Base-by-base conservation (phyloP, 2,888 invertebrate species). In the Steinernema carpocapsae region DNA sequence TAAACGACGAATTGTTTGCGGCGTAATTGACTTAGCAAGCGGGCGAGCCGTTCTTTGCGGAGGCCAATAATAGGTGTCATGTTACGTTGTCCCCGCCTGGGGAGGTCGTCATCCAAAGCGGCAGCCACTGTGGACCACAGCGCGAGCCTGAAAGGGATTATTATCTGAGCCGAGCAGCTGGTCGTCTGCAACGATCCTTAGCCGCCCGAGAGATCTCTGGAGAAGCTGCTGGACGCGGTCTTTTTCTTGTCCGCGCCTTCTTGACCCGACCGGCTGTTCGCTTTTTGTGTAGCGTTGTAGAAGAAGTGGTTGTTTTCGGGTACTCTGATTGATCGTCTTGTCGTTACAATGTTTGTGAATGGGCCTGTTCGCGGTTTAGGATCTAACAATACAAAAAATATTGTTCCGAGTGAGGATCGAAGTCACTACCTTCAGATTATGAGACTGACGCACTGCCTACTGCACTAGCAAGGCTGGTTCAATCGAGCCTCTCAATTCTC, bases 401-500 rank as follows among this genome's bases (percentile, higher is more conserved):
- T 77, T 83, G 82, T 82, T 81, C 82, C 82, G 80, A 80, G 93
- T 93, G 93, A 93, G 93, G 93, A 92, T 93, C 93, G 93, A 93
- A 93, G 93, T 93, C 93, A 93, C 93, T 93, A 93, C 93, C 93
- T 93, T 93, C 92, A 92, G 92, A n/a, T n/a, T n/a, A n/a, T n/a
- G n/a, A n/a, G n/a, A n/a, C n/a, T n/a, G n/a, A n/a, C n/a, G n/a
- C n/a, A 92, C 92, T 93, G 91, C 92, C 92, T 92, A 92, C 92
- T 93, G 92, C 92, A 82, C 81, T 81, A 82, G 26, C 56, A 26
- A 56, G 56, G 26, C 56, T 14, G 12, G 48, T 4, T n/a, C n/a
- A n/a, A n/a, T n/a, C n/a, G n/a, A n/a, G n/a, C n/a, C n/a, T n/a
- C n/a, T n/a, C n/a, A n/a, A n/a, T n/a, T n/a, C n/a, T n/a, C n/a